A percentile compares a stretch with the other conserved stretches of the same genome.
These are phyloP conservation scores for Morpho helenor DNA, from an alignment of 2,888 invertebrate genomes.

Conservation along the genomic window DNA sequence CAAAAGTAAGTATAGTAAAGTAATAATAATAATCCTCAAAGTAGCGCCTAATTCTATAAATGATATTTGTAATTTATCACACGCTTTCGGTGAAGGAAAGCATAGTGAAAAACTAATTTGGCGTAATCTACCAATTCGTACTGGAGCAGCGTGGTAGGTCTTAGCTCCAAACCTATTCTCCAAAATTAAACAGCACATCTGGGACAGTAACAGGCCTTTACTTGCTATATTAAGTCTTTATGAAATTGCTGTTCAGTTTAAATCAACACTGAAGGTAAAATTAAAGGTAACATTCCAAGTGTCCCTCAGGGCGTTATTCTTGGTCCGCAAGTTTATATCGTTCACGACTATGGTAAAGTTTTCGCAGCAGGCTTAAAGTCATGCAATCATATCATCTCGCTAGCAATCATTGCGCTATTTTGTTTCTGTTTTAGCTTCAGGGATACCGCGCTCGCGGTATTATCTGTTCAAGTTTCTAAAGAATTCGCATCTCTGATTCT, in stretches of 20 bases:
- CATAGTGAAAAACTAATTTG: no score
- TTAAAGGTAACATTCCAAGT: conserved; percentile 11
- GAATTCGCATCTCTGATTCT: conserved; percentile 32
- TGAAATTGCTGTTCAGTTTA: conserved; percentile 19
- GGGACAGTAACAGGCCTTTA: no score
- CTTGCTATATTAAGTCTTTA: conserved; percentile 17
- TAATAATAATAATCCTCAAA: no score
- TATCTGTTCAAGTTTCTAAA: conserved; percentile 41
- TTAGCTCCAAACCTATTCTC: no score
- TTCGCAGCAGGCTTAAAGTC: conserved; percentile 31
- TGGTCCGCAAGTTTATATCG: conserved; percentile 39
- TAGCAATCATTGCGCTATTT: conserved; percentile 61
- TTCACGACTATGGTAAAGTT: conserved; percentile 29
- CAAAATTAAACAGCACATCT: no score
- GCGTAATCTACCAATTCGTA: no score
- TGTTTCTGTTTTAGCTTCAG: conserved; percentile 52
- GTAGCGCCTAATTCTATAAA: no score
- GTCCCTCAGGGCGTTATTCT: conserved; percentile 51
- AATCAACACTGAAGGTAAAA: conserved; percentile 26
- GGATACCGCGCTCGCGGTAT: conserved; percentile 45
- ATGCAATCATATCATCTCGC: conserved; percentile 51
- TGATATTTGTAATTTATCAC: no score
- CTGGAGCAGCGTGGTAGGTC: no score
- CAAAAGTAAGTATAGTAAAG: no score
- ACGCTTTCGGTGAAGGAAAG: no score